Evolutionary conservation across 2,113 vertebrate species (phyloP), one percentile per base, ranked within the genome.

Genomic region (Cyanoderma ruficeps): DNA sequence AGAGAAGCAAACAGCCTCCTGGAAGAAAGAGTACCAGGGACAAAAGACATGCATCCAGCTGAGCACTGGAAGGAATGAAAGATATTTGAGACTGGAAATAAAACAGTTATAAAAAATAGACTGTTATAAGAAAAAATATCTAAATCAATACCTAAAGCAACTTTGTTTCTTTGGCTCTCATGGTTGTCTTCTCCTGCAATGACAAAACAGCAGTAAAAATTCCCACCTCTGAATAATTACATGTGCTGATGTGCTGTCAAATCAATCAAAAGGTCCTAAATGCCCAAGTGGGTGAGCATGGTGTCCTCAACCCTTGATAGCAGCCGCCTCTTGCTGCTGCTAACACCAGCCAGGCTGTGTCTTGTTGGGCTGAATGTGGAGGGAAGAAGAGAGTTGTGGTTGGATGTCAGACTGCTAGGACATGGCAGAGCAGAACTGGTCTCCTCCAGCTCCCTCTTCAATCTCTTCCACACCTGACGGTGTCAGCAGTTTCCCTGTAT

Each of bases 221-320:
- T 68, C 49, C 42, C 30, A 15, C 20, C 7, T 47, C 25, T 90
- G 47, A 59, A 44, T 2, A 50, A 50, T 30, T 78, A 49, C 37
- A 53, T 5, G 19, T 23, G 39, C 11, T 69, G 68, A 37, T 35
- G 27, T 50, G 24, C 22, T 74, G 47, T 41, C 56, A 68, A 1
- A 18, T 12, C 37, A 82, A 46, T 16, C 27, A 52, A 82, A 67
- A 88, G 20, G 13, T 67, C 47, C 39, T n/a, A 49, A 39, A 44
- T 21, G 53, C 63, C 52, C 13, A 1, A 3, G 28, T 7, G 50
- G 20, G 25, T 28, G 30, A 30, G 35, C 5, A 37, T 31, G 50
- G 9, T 57, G n/a, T 37, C 37, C 37, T 57, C 9, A 0, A 44
- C 20, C 53, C 35, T n/a, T 13, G 15, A 6, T 0, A 37, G 30